Evolutionary conservation across 2,888 invertebrate species (phyloP).

Genomic region (Conops quadrifasciatus): DNA sequence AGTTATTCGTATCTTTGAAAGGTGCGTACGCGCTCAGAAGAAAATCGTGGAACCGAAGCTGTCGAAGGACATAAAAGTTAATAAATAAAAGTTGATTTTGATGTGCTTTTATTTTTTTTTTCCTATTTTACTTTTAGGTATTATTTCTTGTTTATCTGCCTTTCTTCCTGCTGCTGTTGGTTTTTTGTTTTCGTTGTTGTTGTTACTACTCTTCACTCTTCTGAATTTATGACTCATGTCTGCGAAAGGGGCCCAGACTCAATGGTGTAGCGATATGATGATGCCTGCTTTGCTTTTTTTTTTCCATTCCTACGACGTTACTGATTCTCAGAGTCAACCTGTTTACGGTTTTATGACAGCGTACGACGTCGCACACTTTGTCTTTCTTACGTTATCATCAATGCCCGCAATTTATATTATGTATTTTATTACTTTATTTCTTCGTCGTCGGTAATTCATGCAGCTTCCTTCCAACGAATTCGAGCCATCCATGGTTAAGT

Average conservation of each 20-base stretch:
- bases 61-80: constrained; percentile 23
- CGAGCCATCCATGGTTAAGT: constrained; percentile 19
- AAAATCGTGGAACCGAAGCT: constrained; percentile 1
- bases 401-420: constrained; percentile 25
- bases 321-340: constrained; percentile 8
- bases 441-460: neutral
- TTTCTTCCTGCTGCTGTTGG: no score
- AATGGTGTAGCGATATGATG: neutral
- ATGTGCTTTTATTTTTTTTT: neutral
- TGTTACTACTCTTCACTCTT: neutral
- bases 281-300: neutral
- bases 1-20: no score
- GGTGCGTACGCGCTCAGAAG: no score
- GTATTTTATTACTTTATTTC: constrained; percentile 3
- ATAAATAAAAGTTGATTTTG: constrained; percentile 33
- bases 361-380: neutral
- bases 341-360: constrained; percentile 30
- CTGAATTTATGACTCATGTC: constrained; percentile 24
- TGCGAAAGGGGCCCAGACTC: neutral
- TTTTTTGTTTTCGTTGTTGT: neutral
- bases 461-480: constrained; percentile 14
- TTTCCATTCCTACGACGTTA: neutral
- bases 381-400: constrained; percentile 24
- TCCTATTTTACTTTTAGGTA: neutral
- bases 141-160: constrained; percentile 5